These are phyloP conservation scores for Callimorpha dominula DNA, from an alignment of 2,888 invertebrate species.

Conservation along the genomic window DNA sequence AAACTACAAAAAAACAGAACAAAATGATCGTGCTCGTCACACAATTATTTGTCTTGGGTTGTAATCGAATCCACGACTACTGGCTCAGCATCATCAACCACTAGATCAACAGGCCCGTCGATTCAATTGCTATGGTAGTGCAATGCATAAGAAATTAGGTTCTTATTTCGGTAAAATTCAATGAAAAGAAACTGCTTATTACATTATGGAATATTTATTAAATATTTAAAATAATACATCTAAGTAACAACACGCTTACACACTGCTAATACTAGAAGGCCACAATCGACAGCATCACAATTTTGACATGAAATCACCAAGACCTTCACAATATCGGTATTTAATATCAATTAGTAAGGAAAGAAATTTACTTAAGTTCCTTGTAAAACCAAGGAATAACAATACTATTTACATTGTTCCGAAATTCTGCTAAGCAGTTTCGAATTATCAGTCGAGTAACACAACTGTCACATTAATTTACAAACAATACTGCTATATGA, in stretches of 20 bases:
- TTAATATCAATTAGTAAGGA: constrained; percentile 59
- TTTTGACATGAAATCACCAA: constrained; percentile 70
- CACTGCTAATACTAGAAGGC: constrained; percentile 82
- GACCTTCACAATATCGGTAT: constrained; percentile 69
- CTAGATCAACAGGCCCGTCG: no score
- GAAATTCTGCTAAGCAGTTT: constrained; percentile 71
- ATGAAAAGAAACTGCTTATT: background rate
- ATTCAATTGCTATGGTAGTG: no score
- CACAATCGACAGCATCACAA: constrained; percentile 76
- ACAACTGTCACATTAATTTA: constrained; percentile 81
- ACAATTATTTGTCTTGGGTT: no score
- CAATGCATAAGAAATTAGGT: no score
- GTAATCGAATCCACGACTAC: no score
- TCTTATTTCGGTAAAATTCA: no score
- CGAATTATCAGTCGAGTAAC: constrained; percentile 85
- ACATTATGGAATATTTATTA: constrained; percentile 69
- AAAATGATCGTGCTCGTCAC: no score
- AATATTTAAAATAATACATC: constrained; percentile 67
- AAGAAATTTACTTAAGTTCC: constrained; percentile 68
- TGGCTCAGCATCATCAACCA: no score
- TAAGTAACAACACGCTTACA: constrained; percentile 75
- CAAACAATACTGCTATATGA: constrained; percentile 75
- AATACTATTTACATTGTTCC: constrained; percentile 79
- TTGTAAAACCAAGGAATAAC: constrained; percentile 86
- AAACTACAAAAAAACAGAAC: no score